These are phyloP conservation scores for Falcunculus frontatus DNA, from an alignment of 2,113 vertebrate species.

Conservation along the genomic window DNA sequence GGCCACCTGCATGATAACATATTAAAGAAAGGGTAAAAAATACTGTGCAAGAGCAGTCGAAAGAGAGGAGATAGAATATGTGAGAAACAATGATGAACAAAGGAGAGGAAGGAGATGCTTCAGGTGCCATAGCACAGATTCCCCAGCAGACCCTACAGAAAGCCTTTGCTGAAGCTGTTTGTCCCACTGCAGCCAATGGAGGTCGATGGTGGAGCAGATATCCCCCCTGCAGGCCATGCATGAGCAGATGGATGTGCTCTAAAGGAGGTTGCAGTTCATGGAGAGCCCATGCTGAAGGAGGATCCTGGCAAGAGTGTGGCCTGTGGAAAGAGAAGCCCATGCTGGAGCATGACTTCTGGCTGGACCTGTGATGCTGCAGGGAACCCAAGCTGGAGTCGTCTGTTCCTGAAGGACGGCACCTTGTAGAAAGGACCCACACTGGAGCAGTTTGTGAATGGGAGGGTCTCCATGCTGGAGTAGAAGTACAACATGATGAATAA, in stretches of 20 bases:
- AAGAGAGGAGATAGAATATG: neutral
- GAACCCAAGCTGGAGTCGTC: neutral
- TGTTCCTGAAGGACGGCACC: neutral
- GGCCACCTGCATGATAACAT: rapidly evolving
- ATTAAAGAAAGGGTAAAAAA: neutral
- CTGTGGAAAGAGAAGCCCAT: neutral
- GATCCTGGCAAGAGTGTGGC: neutral
- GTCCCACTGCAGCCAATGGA: neutral
- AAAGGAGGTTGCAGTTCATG: neutral
- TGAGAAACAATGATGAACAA: neutral
- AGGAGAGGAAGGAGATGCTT: neutral
- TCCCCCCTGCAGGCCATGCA: neutral
- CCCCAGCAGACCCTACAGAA: rapidly evolving
- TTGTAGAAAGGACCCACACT: neutral
- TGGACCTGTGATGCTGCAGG: neutral
- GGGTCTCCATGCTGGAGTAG: neutral
- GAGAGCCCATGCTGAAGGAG: neutral
- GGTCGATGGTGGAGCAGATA: neutral
- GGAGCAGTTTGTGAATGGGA: neutral
- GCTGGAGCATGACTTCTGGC: neutral
- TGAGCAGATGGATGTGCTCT: too few species aligned
- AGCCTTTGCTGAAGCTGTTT: rapidly evolving
- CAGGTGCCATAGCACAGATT: neutral
- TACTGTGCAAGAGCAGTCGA: neutral
- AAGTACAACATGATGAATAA: neutral